Evolutionary conservation across 2,797 vertebrate genomes (phyloP).

Genomic region (Scyliorhinus canicula): DNA sequence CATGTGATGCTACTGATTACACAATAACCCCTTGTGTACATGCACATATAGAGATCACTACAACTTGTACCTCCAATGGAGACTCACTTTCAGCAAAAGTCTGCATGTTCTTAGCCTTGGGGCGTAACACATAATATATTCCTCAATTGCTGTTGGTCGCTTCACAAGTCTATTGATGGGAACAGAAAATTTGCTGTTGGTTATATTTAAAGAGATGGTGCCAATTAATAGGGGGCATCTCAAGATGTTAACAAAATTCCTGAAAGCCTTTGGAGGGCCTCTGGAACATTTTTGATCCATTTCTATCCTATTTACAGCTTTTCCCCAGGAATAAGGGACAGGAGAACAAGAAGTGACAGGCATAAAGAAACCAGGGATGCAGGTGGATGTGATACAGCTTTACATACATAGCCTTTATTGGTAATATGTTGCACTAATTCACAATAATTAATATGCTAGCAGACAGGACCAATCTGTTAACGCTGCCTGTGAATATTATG

Average conservation of each 20-base stretch:
- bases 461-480: not conserved
- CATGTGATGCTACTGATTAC: too few species aligned
- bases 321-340: not conserved
- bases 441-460: too few species aligned
- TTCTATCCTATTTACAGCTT: not conserved
- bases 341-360: not conserved
- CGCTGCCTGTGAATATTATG: not conserved
- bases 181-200: not conserved
- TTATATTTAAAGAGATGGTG: not conserved
- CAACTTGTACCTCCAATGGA: not conserved
- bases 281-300: not conserved
- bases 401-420: not conserved
- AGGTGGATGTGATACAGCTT: not conserved
- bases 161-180: not conserved
- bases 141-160: not conserved
- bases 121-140: not conserved
- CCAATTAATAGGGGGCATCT: not conserved
- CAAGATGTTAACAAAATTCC: not conserved
- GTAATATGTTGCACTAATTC: too few species aligned
- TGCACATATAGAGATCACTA: too few species aligned
- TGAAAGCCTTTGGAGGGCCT: not conserved
- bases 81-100: not conserved
- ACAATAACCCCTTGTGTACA: too few species aligned
- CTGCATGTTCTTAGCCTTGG: not conserved
- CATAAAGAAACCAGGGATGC: too few species aligned